Evolutionary conservation across 2,888 invertebrate genomes (phyloP).

Genomic region (Philaethria dido): DNA sequence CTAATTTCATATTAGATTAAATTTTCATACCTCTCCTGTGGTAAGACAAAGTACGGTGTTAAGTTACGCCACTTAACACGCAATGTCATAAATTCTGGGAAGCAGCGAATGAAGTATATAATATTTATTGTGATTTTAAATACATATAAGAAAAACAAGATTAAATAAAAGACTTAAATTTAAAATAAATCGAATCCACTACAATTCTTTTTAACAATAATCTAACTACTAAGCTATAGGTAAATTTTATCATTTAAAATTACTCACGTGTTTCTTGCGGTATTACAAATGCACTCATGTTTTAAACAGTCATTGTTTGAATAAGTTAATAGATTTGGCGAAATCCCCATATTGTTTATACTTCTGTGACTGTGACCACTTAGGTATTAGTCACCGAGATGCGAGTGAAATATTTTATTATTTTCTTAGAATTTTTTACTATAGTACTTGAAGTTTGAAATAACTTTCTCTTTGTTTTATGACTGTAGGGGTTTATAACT

Average conservation of each 20-base stretch:
- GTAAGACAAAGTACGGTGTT: no score
- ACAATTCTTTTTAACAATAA: background rate
- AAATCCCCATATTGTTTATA: conserved; percentile 11
- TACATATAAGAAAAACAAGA: no score
- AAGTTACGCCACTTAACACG: no score
- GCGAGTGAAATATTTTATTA: conserved; percentile 22
- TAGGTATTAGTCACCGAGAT: conserved; percentile 20
- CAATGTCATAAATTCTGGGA: no score
- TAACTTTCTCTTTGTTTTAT: background rate
- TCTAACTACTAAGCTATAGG: background rate
- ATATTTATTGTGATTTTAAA: no score
- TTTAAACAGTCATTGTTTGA: conserved; percentile 34
- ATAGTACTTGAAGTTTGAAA: background rate
- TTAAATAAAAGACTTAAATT: background rate
- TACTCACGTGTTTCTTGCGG: conserved; percentile 35
- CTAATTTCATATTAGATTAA: no score
- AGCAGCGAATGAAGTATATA: no score
- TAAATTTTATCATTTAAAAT: conserved; percentile 19
- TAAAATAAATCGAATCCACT: background rate
- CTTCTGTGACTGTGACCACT: conserved; percentile 20
- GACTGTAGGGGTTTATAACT: background rate
- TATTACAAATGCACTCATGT: conserved; percentile 27
- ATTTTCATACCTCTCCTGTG: no score
- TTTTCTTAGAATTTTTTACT: conserved; percentile 20
- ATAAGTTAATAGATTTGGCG: conserved; percentile 29